Evolutionary conservation across 2,797 vertebrate species (phyloP).

Genomic region (Cynopterus sphinx): DNA sequence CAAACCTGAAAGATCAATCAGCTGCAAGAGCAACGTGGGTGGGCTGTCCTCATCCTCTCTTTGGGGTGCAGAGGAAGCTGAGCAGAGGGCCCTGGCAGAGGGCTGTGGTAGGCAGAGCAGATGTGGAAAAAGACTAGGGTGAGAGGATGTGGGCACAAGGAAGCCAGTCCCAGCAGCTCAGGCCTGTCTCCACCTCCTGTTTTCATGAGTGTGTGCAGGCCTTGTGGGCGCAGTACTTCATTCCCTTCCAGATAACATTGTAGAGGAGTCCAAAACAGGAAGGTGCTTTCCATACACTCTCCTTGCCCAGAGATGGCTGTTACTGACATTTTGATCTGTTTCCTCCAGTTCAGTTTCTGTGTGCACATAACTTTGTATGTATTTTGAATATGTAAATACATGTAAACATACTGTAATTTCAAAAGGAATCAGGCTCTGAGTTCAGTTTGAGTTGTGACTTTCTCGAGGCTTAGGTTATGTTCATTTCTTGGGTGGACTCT

Average conservation of each 20-base stretch:
- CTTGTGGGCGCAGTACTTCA: constrained; percentile 17
- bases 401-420: neutral
- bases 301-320: neutral
- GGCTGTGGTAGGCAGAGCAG: neutral
- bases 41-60: neutral
- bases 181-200: neutral
- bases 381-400: neutral
- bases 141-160: neutral
- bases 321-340: neutral
- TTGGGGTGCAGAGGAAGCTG: neutral
- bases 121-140: neutral
- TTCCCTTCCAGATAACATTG: constrained; percentile 12
- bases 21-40: neutral
- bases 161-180: neutral
- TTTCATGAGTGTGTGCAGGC: neutral
- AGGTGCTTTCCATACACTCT: neutral
- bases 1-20: neutral
- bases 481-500: neutral
- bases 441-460: neutral
- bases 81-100: neutral
- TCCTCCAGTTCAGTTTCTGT: neutral
- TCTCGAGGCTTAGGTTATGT: neutral
- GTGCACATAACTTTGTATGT: neutral
- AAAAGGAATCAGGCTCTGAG: neutral
- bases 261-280: constrained; percentile 42